Evolutionary conservation across 1,140 invertebrate genomes (phyloP), one percentile per base, ranked within the genome.

Genomic region (Megalonaias nervosa): DNA sequence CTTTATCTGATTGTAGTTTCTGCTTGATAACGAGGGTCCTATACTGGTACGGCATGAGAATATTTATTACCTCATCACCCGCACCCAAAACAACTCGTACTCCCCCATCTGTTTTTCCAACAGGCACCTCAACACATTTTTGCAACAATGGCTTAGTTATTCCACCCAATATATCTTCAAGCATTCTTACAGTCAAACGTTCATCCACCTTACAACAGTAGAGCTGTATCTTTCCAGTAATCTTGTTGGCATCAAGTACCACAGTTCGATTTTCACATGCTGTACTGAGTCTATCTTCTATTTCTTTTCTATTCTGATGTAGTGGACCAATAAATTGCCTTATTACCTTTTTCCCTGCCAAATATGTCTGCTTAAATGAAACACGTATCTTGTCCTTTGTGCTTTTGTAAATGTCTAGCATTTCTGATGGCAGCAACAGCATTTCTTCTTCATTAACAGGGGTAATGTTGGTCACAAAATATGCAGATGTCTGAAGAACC

Each of bases 401-500:
- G 14, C 79, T 65, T 9, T 82, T 60, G 68, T 87, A 82, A 21
- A 84, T 56, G 13, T 57, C 17, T 15, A 89, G 64, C 65, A 74
- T 71, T 17, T 81, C 74, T 9, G 38, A 38, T 38, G 38, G 38
- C 38, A 38, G 9, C 38, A 38, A 5, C 2, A 38, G 1, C 38
- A 38, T 38, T 38, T 38, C 38, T 38, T 1, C 4, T 31, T 86
- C 80, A 57, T 76, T 23, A 16, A 89, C 83, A 5, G 84, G 73
- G 15, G 84, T 85, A 15, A 89, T 79, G 21, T 83, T 83, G 19
- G 84, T 82, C 14, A 85, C 83, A 72, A 86, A 89, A 72, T 88
- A 84, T 60, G 60, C 64, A 19, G 84, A 87, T 13, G 88, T 88
- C 70, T 81, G 82, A 15, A 86, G 66, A 3, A 86, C 69, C 66